Conservation (phyloP, 2,797 vertebrate genomes). For the Okamejei kenojei region DNA sequence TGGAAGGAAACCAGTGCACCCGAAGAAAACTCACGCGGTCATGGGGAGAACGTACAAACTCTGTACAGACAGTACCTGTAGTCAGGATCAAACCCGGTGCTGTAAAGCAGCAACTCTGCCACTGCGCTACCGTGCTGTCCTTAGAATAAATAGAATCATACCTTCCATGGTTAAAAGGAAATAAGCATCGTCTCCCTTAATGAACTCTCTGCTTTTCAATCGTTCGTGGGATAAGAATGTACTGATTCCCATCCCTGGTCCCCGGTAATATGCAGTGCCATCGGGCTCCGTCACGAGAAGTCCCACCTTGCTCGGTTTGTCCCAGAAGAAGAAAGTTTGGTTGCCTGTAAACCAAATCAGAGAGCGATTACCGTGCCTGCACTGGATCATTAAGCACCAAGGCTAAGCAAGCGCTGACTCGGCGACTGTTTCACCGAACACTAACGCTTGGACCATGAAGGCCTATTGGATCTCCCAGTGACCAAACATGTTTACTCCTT, state of each 20-base stretch:
- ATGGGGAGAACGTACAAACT: no score
- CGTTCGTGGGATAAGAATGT: slow-evolving; percentile 69
- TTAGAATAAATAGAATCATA: slow-evolving; percentile 47
- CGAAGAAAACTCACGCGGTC: no score
- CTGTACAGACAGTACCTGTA: no score
- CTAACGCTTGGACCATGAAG: no score
- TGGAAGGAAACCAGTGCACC: no score
- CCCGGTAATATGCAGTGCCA: slow-evolving; percentile 60
- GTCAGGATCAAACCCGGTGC: no score
- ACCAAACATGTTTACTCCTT: no score
- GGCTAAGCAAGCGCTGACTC: background rate
- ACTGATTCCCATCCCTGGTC: slow-evolving; percentile 52
- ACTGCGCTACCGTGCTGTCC: no score
- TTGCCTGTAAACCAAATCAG: slow-evolving; percentile 43
- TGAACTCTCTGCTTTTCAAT: slow-evolving; percentile 74
- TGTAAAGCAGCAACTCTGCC: no score
- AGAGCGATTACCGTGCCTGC: background rate
- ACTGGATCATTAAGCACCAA: background rate
- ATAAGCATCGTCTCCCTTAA: slow-evolving; percentile 74
- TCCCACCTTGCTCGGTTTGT: slow-evolving; percentile 75
- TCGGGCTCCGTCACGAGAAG: slow-evolving; percentile 51
- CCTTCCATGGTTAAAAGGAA: slow-evolving; percentile 80
- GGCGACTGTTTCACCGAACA: no score
- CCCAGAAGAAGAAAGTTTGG: slow-evolving; percentile 62
- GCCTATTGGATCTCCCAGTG: no score